These are phyloP conservation scores for Chlorops oryzae DNA, from an alignment of 1,140 invertebrate species.

Conservation along the genomic window DNA sequence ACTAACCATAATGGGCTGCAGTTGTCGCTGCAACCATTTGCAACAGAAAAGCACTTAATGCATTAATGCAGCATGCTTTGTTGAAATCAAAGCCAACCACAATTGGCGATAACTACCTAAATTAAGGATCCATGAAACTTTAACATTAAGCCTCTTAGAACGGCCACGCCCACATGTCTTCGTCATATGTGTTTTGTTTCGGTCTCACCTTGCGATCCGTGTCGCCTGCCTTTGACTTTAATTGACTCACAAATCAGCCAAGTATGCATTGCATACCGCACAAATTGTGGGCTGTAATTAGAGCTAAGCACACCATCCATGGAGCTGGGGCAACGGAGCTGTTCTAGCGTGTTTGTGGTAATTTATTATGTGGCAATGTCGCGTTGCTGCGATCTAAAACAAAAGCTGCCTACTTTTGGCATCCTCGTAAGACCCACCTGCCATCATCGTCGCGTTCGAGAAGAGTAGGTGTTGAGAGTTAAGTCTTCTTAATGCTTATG, in stretches of 20 bases:
- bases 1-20: no score
- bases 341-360: no score
- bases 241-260: slow-evolving; percentile 47
- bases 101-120: no score
- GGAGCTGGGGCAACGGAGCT: no score
- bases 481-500: slow-evolving; percentile 1
- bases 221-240: slow-evolving; percentile 36
- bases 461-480: slow-evolving; percentile 6
- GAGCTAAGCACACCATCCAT: slow-evolving; percentile 5
- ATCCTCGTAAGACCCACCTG: slow-evolving; percentile 1
- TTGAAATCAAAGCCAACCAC: no score
- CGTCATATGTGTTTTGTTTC: slow-evolving; percentile 40
- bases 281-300: slow-evolving; percentile 39
- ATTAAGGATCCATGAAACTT: slow-evolving; percentile 4
- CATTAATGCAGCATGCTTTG: no score
- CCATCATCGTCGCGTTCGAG: no score
- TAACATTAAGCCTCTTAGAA: neutral
- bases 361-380: slow-evolving; percentile 13
- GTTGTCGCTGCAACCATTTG: no score
- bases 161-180: slow-evolving; percentile 14
- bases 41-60: no score
- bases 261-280: slow-evolving; percentile 42
- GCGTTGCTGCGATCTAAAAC: no score
- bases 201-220: slow-evolving; percentile 16
- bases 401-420: neutral